Base-by-base conservation (phyloP, 2,888 invertebrate genomes). In the Malthinus seriepunctatus region DNA sequence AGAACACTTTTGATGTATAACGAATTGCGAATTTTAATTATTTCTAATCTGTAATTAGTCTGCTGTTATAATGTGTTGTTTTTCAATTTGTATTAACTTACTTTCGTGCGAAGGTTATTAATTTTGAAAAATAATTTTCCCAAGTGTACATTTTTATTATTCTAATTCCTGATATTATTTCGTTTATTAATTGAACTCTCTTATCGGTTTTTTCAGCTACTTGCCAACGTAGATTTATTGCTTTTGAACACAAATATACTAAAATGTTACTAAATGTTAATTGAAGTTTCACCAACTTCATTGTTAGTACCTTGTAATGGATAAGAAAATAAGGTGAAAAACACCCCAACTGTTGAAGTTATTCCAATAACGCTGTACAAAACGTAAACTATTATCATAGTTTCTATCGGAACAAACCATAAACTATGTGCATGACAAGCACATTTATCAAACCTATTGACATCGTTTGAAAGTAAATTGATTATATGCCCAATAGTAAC, bases 101-200 rank as follows among this genome's bases (percentile, higher is more conserved):
- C 91, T 84, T 87, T 75, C 93, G 82, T 0, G 90, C 87, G 60
- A 83, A 81, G 53, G 84, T 85, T 6, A 93, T 87, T 8, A 92
- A 79, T 51, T 86, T 83, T 1, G 88, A 87, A 72, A 94, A 94
- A 0, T 92, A 90, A 66, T 85, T 86, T 77, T 95, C 95, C 89
- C 94, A 95, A 0, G 92, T 89, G 76, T 93, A 94, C 93, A 94
- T 93, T 80, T 95, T 95, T 71, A 95, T 92, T n/a, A 93, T 91
- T 71, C 91, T 86, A 70, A 95, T 93, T 0, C 92, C 93, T 8
- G 86, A 85, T 33, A 94, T 86, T 37, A 93, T 88, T 79, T 97
- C 96, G 72, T 91, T 94, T 88, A 96, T 96, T 49, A 95, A 82
- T 4, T 93, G 85, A 8, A 97, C 91, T 53, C 97, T 84, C 74